Percentiles rank a stretch among this genome's conserved stretches.
Conservation (phyloP, 2,888 invertebrate genomes). For the Cylindroiulus punctatus region DNA sequence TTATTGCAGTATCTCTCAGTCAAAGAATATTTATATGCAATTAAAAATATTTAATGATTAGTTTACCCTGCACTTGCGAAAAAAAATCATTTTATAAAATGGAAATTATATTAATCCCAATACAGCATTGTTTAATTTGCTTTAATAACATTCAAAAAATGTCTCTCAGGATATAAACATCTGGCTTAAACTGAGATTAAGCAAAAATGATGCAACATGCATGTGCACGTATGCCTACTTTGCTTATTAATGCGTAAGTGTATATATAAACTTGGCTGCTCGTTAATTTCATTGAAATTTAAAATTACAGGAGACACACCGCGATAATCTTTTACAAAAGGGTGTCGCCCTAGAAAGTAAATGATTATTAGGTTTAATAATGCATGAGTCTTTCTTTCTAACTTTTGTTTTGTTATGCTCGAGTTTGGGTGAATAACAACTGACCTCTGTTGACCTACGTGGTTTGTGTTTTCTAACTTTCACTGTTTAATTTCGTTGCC, state of each 20-base stretch:
- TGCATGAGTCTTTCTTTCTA: background rate
- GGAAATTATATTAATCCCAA: too few relatives aligned
- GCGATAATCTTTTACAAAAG: background rate
- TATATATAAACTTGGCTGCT: background rate
- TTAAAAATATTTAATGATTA: too few relatives aligned
- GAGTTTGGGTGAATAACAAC: background rate
- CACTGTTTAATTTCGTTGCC: background rate
- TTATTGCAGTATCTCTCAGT: background rate
- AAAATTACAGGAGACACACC: constrained; percentile 11
- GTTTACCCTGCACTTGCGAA: too few relatives aligned
- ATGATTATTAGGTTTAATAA: constrained; percentile 3
- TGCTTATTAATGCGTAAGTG: background rate
- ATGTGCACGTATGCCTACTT: background rate
- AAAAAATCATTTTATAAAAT: too few relatives aligned
- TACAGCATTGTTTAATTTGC: too few relatives aligned
- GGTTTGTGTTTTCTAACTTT: background rate
- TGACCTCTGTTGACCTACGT: background rate
- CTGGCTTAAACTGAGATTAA: constrained; percentile 9
- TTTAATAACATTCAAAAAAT: too few relatives aligned
- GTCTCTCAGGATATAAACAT: background rate
- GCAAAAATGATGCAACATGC: background rate
- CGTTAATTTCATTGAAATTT: background rate
- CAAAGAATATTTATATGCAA: background rate
- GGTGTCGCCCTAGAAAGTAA: background rate
- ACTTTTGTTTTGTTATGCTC: background rate